These are phyloP conservation scores for Calosoma granatense DNA, from an alignment of 1,140 invertebrate species.

Conservation along the genomic window DNA sequence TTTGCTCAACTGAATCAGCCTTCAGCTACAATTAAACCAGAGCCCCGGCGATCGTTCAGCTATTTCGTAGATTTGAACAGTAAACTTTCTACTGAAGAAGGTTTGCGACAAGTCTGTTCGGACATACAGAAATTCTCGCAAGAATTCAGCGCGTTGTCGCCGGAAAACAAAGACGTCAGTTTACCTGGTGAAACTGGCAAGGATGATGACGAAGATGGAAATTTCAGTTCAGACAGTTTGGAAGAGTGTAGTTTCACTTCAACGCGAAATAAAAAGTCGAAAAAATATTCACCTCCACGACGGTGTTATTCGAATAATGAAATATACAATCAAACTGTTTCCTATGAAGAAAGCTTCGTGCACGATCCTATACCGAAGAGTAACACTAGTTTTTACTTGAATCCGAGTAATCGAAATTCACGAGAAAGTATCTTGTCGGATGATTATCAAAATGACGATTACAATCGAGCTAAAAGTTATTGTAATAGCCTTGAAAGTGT, in stretches of 20 bases:
- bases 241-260: slow-evolving; percentile 54
- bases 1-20: slow-evolving; percentile 21
- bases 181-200: background rate
- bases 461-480: slow-evolving; percentile 41
- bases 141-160: slow-evolving; percentile 29
- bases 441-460: slow-evolving; percentile 48
- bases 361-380: slow-evolving; percentile 28
- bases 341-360: slow-evolving; percentile 17
- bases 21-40: slow-evolving; percentile 18
- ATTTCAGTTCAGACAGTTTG: slow-evolving; percentile 65
- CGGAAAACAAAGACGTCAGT: slow-evolving; percentile 23
- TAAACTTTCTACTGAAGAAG: slow-evolving; percentile 41
- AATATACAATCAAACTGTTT: slow-evolving; percentile 42
- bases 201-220: slow-evolving; percentile 52
- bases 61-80: slow-evolving; percentile 44
- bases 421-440: slow-evolving; percentile 69
- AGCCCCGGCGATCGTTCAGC: slow-evolving; percentile 38
- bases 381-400: slow-evolving; percentile 47
- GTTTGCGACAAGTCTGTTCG: slow-evolving; percentile 32
- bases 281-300: slow-evolving; percentile 41
- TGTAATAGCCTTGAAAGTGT: slow-evolving; percentile 70
- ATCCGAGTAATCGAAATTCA: slow-evolving; percentile 46
- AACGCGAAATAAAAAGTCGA: slow-evolving; percentile 42
- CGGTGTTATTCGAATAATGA: slow-evolving; percentile 66
- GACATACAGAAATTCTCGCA: slow-evolving; percentile 35